Evolutionary conservation across 30 jellyfish, hydroid and myxozoan genomes (phyloP), one percentile per base, ranked within the genome.

Genomic region (Hydractinia symbiolongicarpus): DNA sequence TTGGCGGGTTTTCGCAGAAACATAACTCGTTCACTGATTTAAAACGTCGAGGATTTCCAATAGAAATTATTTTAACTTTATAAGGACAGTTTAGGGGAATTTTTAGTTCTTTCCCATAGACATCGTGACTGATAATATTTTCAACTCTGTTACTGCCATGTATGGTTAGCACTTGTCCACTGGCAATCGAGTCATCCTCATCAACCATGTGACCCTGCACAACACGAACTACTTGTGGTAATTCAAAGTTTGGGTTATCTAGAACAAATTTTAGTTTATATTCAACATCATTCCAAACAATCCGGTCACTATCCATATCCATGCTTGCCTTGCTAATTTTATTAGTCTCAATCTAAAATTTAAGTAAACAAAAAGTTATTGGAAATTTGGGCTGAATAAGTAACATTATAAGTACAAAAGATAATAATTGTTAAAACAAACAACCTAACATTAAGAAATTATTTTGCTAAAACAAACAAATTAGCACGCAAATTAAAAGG

Each of bases 131-230:
- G 8, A 83, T 50, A 51, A 91, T 50, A 40, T 78, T 84, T 30
- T 86, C 96, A 10, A 87, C 66, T 13, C 56, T 74, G 61, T 83
- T 90, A 30, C 84, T 86, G 6, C 98, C 98, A 68, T 91, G 96
- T 30, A 91, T 30, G 13, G 96, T 91, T 61, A 91, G 62, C 8
- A 91, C 85, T 13, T 92, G 95, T 10, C 98, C 98, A 71, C 96
- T 91, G 61, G 98, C 98, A 7, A 91, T 67, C 57, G 96, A 76
- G 77, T 91, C 98, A 20, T 91, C 98, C 69, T 91, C 98, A 6
- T 92, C 84, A 50, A 91, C 87, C 96, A 91, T 86, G 58, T 81
- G 86, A 7, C 98, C 98, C 54, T 91, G 95, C 19, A 86, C 87
- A 19, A 91, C 95, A 50, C 93, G 87, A 9, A 91, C 98, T 53